These are phyloP conservation scores for Gobio gobio DNA, from an alignment of 2,113 vertebrate species.

Conservation along the genomic window DNA sequence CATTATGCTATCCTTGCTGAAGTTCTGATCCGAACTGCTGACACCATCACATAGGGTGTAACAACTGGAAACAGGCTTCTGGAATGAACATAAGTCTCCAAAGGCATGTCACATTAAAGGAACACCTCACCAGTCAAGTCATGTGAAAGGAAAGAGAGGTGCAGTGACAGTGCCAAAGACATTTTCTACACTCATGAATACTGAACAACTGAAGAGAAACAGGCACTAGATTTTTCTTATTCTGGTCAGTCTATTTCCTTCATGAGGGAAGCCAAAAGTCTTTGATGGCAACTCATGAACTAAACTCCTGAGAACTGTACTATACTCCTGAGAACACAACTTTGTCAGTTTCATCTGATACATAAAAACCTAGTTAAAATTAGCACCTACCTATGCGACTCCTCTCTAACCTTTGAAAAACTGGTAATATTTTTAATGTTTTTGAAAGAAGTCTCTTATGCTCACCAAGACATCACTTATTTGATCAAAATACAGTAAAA, in stretches of 20 bases:
- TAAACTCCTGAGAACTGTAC: background rate
- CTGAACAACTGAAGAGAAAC: slow-evolving; percentile 9
- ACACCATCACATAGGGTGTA: slow-evolving; percentile 1
- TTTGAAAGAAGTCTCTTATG: background rate
- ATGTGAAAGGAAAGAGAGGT: background rate
- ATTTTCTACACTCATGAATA: background rate
- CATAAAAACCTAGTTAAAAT: background rate
- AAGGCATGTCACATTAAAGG: background rate
- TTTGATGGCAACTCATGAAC: background rate
- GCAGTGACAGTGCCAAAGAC: background rate
- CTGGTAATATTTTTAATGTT: background rate
- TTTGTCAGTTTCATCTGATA: background rate
- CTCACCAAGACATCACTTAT: background rate
- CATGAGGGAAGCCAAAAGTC: background rate
- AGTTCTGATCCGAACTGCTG: slow-evolving; percentile 1
- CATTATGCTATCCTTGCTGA: background rate
- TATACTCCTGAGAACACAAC: background rate
- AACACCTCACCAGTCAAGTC: slow-evolving; percentile 3
- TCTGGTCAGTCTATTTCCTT: background rate
- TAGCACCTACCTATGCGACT: background rate
- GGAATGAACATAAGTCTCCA: background rate
- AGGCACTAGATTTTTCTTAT: background rate
- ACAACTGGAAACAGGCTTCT: slow-evolving; percentile 13
- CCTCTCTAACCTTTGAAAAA: background rate
- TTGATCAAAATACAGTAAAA: slow-evolving; percentile 2